Percentiles rank a stretch among this genome's conserved stretches.
These are phyloP conservation scores for Fulmarus glacialis DNA, from an alignment of 2,113 vertebrate species.

Conservation along the genomic window DNA sequence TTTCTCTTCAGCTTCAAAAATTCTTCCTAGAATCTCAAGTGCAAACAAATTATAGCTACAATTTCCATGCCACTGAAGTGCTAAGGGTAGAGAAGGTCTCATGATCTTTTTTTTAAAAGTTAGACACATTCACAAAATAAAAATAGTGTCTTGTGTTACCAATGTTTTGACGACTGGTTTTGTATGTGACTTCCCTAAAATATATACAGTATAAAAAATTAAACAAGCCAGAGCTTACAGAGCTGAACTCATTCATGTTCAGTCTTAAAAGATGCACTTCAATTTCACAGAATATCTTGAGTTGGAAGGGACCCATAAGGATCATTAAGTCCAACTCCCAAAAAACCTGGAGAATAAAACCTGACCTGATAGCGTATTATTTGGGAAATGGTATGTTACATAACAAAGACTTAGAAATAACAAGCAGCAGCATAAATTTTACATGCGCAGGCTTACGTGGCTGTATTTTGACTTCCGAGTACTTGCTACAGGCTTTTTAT, in stretches of 20 bases:
- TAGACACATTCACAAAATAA: background rate
- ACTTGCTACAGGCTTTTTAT: background rate
- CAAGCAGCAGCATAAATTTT: background rate
- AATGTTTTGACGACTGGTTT: background rate
- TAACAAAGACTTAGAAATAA: background rate
- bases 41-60: background rate
- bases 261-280: background rate
- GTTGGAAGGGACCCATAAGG: background rate
- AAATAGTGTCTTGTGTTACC: background rate
- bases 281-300: background rate
- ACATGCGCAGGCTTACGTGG: accelerated
- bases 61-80: background rate
- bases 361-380: background rate
- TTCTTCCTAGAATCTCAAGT: background rate
- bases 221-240: background rate
- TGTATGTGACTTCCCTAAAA: background rate
- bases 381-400: background rate
- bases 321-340: background rate
- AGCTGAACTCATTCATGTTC: background rate
- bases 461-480: background rate
- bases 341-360: background rate
- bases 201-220: background rate
- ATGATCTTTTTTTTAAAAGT: background rate
- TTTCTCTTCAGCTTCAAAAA: background rate
- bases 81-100: background rate